Evolutionary conservation across 2,113 vertebrate species (phyloP).

Genomic region (Calyptomena viridis): DNA sequence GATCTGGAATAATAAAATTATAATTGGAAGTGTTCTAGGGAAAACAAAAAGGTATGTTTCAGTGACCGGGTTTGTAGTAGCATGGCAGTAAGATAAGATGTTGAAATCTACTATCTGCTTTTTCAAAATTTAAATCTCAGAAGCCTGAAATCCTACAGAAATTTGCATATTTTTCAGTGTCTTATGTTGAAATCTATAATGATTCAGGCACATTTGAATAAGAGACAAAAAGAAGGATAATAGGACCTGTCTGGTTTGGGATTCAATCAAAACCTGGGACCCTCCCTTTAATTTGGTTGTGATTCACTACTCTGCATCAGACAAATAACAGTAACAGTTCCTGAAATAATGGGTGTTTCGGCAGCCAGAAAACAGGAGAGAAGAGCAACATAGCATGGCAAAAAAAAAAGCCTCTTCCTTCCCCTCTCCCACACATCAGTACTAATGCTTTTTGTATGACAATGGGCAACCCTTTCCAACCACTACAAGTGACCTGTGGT

Average conservation of each 20-base stretch:
- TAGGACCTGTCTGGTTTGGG: conserved; percentile 24
- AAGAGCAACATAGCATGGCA: neutral
- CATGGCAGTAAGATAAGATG: neutral
- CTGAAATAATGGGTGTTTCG: neutral
- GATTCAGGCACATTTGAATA: conserved; percentile 20
- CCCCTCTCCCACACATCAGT: neutral
- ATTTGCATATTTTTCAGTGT: conserved; percentile 9
- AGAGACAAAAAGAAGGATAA: conserved; percentile 30
- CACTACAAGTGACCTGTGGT: neutral
- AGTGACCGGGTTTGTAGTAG: neutral
- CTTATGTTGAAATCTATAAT: neutral
- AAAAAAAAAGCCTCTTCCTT: neutral
- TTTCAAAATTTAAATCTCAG: neutral
- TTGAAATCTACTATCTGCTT: neutral
- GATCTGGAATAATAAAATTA: neutral
- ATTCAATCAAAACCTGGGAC: conserved; percentile 22
- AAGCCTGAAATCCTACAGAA: neutral
- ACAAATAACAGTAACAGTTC: neutral
- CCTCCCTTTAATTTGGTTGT: neutral
- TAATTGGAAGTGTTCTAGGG: neutral
- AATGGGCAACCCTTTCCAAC: neutral
- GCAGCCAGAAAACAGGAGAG: conserved; percentile 15
- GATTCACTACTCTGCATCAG: neutral
- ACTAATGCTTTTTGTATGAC: neutral
- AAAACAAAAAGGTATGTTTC: neutral